Base-by-base conservation (phyloP, 92 coral and sea anemone species). In the Palythoa heliodiscus region DNA sequence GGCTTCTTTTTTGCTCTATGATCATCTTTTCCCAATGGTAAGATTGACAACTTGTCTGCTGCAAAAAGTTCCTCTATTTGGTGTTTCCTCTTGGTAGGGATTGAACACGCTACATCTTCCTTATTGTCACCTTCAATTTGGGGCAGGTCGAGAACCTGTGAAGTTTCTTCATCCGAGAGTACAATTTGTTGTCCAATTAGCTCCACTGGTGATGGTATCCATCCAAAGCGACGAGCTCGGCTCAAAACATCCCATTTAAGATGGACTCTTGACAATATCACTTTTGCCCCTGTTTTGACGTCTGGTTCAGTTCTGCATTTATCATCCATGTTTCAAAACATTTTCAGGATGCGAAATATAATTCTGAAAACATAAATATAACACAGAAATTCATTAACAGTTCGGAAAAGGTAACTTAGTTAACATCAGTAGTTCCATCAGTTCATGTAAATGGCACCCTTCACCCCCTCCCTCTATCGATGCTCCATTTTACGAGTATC, bases 281-380 rank as follows among this genome's bases (percentile, higher is more conserved):
- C 12, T 23, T 13, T 55, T n/a, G 29, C 74, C 20, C 74, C 84
- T n/a, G 84, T 66, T 66, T 80, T 80, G 63, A 80, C 84, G 22
- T 39, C 17, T 10, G 52, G 55, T 0, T 0, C 29, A 77, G 82
- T 0, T 23, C 7, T 9, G 9, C 14, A 11, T 29, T 66, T 52
- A 7, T 3, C 40, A 25, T 24, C 40, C 74, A 80, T 80, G 22
- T 4, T 80, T 80, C 61, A 80, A n/a, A 19, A 53, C 40, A 67
- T 47, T 75, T 64, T 63, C 38, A 19, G 11, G 5, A 63, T 39
- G 4, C 22, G 66, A 24, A 15, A 76, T 67, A 73, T 23, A 14
- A 29, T 12, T 40, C 78, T 22, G 58, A 23, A 50, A 74, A 74
- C 29, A 37, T 38, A 66, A 66, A 16, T 0, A 13, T 55, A 12